phyloP scores from a whole-genome alignment of 2,113 vertebrate species.

The Oryzias woworae region DNA sequence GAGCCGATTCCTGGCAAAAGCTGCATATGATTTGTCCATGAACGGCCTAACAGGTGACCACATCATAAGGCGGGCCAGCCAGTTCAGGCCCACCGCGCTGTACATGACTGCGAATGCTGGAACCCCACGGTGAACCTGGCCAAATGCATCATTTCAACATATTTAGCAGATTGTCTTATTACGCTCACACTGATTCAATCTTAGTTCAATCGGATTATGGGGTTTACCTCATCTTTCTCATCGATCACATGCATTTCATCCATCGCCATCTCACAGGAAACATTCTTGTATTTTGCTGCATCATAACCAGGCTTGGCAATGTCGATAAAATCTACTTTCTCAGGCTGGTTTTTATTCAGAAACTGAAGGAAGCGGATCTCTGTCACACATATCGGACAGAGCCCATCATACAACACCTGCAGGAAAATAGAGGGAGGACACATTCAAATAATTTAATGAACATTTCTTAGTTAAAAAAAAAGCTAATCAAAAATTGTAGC shows the following conservation, averaged over 20 bases:
- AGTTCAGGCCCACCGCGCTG: conserved; percentile 59
- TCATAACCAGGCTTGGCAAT: conserved; percentile 63
- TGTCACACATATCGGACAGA: conserved; percentile 19
- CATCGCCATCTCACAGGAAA: conserved; percentile 73
- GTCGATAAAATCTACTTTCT: conserved; percentile 64
- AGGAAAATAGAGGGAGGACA: not conserved
- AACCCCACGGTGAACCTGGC: conserved; percentile 64
- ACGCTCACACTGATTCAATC: not conserved
- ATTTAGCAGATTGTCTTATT: not conserved
- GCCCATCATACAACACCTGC: conserved; percentile 8
- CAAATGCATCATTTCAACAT: not conserved
- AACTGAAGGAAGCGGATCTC: conserved; percentile 69
- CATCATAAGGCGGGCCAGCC: conserved; percentile 64
- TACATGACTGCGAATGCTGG: conserved; percentile 74
- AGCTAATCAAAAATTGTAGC: no score
- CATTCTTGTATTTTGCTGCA: conserved; percentile 40
- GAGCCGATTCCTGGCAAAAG: conserved; percentile 68
- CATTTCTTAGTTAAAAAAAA: no score
- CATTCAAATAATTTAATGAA: no score
- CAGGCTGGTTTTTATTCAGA: conserved; percentile 49
- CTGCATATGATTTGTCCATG: conserved; percentile 60
- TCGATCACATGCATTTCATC: conserved; percentile 75
- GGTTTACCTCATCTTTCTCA: conserved; percentile 56
- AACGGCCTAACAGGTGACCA: conserved; percentile 61
- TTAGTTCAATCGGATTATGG: not conserved